A percentile compares a stretch with the other conserved stretches of the same genome.
Conservation (phyloP, 64 coral and sea anemone genomes). For the Pocillopora damicornis region DNA sequence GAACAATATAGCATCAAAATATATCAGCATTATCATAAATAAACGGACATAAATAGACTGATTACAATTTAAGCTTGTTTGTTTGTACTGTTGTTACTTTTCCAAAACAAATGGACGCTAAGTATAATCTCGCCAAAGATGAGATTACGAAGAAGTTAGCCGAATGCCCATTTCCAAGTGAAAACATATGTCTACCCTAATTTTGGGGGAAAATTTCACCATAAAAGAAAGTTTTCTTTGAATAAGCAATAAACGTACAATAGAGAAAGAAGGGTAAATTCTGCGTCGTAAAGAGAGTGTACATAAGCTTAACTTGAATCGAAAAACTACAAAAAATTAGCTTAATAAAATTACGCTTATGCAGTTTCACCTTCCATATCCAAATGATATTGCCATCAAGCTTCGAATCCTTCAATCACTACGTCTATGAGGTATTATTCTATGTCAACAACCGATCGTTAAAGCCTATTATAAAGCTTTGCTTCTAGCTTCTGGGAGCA, state of each 20-base stretch:
- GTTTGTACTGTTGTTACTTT: background rate
- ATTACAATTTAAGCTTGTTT: background rate
- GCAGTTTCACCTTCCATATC: background rate
- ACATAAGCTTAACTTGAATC: background rate
- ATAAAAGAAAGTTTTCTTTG: background rate
- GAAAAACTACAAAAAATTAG: background rate
- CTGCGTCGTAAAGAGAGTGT: background rate
- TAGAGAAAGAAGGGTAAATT: background rate
- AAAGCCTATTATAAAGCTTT: background rate
- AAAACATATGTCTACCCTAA: background rate
- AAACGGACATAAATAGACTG: background rate
- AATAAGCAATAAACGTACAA: background rate
- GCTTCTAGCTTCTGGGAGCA: constrained; percentile 1
- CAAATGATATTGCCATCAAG: constrained; percentile 46
- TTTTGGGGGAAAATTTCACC: background rate
- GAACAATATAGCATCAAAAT: background rate
- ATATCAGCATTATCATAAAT: background rate
- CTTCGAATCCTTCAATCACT: background rate
- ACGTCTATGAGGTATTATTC: background rate
- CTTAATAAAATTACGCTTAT: background rate
- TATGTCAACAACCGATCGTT: background rate
- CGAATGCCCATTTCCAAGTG: background rate
- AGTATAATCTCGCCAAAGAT: background rate
- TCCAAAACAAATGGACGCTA: background rate
- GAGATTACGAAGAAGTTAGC: background rate